These are phyloP conservation scores for Larimichthys polyactis DNA, from an alignment of 2,113 vertebrate genomes.

Conservation along the genomic window DNA sequence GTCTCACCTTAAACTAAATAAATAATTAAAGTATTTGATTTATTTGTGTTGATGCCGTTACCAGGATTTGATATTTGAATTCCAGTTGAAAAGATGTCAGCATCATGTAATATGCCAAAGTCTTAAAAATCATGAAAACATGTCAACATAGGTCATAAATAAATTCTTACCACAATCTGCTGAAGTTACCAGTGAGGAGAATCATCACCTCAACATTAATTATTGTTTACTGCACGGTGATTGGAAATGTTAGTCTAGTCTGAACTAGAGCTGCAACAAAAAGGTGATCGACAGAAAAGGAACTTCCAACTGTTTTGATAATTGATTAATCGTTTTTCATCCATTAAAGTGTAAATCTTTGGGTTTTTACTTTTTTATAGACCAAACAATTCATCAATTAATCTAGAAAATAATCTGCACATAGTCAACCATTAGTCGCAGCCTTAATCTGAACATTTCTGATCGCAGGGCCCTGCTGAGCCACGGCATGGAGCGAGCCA, in stretches of 20 bases:
- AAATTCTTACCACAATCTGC: background rate
- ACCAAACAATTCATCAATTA: no score
- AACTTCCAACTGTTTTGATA: no score
- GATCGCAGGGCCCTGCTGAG: slow-evolving; percentile 85
- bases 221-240: background rate
- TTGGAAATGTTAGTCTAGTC: background rate
- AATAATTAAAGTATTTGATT: background rate
- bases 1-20: background rate
- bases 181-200: background rate
- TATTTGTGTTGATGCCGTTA: background rate
- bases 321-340: no score
- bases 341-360: no score
- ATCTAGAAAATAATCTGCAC: no score
- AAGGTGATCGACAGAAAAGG: no score
- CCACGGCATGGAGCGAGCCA: slow-evolving; percentile 89
- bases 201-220: background rate
- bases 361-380: no score
- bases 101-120: background rate
- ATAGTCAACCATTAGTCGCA: no score
- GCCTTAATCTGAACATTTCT: background rate
- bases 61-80: no score
- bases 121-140: no score
- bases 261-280: no score
- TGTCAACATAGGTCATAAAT: background rate
- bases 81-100: background rate